Base-by-base conservation (phyloP, 2,888 invertebrate genomes). In the Geotrupes spiniger region DNA sequence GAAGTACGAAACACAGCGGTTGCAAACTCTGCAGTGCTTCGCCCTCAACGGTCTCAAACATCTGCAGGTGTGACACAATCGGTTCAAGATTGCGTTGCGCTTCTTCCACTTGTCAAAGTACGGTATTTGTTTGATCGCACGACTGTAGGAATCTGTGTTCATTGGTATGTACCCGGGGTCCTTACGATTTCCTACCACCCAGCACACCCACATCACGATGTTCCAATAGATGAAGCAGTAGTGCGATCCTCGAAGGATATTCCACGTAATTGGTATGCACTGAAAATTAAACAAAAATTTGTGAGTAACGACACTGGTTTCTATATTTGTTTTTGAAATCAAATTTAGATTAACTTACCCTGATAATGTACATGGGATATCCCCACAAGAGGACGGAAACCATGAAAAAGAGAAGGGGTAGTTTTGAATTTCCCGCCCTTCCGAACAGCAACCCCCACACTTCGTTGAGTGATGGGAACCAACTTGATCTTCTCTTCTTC, bases 101-200 rank as follows among this genome's bases (percentile, higher is more conserved):
- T 92, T 90, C 75, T 92, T 92, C 84, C 92, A 90, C 67, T 93
- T 93, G 69, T 92, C 92, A 63, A 89, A 92, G 69, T 91, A 92
- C 0, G 93, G 92, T 57, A 93, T 92, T 76, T 93, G 90, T 69
- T 91, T 87, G 52, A 95, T 93, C 12, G 92, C 91, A 58, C 89
- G 78, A 64, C 92, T 89, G 68, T 95, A 95, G 1, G 90, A 89
- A 60, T 93, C 92, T 0, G 92, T 89, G 69, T 93, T 92, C 64
- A 88, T 83, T 0, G 91, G 88, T 49, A 94, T 85, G 65, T 90
- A 94, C 10, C 93, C 93, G 0, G 94, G 94, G 73, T 94, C 91
- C 42, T 87, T 83, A 11, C 92, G 81, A 65, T 92, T 93, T 2
- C 93, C 92, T 38, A 92, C 85, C 46, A 91, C 81, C 87, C 94